Evolutionary conservation across 2,797 vertebrate species (phyloP).

Genomic region (Erithacus rubecula): DNA sequence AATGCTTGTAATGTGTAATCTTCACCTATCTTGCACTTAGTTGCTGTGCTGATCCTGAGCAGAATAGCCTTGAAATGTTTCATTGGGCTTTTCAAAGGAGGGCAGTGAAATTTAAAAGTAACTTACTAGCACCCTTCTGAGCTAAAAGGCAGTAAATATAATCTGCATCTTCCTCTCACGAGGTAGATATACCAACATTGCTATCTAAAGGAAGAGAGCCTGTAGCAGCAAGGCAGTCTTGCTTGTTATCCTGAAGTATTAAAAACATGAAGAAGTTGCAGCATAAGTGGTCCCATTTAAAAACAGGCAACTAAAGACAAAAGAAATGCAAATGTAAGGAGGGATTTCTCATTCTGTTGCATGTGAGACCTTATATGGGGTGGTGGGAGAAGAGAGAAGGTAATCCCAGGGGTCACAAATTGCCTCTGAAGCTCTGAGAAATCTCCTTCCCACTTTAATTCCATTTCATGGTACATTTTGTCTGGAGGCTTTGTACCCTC

Average conservation of each 20-base stretch:
- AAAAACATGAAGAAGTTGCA: not conserved
- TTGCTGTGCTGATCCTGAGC: not conserved
- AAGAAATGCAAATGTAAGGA: not conserved
- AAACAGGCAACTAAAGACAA: not conserved
- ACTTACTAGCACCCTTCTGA: not conserved
- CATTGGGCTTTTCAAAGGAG: not conserved
- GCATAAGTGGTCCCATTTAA: accelerated
- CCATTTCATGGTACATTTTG: not conserved
- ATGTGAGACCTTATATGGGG: not conserved
- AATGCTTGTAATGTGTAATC: not conserved
- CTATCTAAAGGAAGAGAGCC: not conserved
- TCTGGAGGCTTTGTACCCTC: not conserved
- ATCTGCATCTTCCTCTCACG: not conserved
- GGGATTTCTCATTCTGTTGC: not conserved
- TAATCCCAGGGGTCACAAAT: not conserved
- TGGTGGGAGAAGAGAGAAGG: not conserved
- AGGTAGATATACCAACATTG: not conserved
- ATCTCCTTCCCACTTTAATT: not conserved
- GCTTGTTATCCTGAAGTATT: not conserved
- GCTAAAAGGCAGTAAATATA: not conserved
- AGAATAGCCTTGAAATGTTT: not conserved
- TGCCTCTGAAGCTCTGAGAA: not conserved
- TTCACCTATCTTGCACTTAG: not conserved
- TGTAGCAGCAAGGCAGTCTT: not conserved
- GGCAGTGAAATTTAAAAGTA: not conserved